Conservation (phyloP, 2,888 invertebrate species). For the Vannuccia rotundouncinata region DNA sequence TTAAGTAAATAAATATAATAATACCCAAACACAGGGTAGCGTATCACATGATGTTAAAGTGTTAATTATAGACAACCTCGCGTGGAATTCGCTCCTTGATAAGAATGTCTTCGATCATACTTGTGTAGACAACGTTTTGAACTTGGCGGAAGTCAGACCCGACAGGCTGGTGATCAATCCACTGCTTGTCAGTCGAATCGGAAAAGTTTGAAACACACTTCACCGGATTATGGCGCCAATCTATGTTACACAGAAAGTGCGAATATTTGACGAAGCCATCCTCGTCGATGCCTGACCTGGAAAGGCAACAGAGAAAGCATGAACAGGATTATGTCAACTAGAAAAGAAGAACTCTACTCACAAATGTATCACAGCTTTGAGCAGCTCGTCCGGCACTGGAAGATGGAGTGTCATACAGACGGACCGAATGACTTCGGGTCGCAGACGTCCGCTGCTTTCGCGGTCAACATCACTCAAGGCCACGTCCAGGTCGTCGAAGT, state of each 20-base stretch:
- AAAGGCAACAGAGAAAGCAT: too few species aligned
- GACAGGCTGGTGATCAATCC: neutral
- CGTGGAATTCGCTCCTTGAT: neutral
- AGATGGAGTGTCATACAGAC: conserved; percentile 49
- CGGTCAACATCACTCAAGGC: conserved; percentile 3
- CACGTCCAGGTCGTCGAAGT: conserved; percentile 25
- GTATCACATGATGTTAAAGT: too few species aligned
- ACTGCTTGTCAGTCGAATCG: neutral
- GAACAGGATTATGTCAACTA: neutral
- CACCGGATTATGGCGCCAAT: neutral
- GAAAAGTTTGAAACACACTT: neutral
- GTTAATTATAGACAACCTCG: neutral
- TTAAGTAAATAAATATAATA: too few species aligned
- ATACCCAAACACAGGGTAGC: too few species aligned
- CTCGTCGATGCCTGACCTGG: neutral
- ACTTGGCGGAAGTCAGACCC: neutral
- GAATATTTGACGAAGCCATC: neutral
- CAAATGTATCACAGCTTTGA: conserved; percentile 47
- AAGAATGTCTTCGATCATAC: neutral
- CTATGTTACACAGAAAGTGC: neutral
- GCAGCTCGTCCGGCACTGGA: conserved; percentile 50
- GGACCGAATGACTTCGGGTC: conserved; percentile 43
- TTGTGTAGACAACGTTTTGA: neutral
- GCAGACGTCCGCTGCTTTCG: neutral
- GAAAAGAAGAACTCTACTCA: conserved; percentile 47